Conservation (phyloP, 2,888 invertebrate genomes). For the Erebia epiphron region DNA sequence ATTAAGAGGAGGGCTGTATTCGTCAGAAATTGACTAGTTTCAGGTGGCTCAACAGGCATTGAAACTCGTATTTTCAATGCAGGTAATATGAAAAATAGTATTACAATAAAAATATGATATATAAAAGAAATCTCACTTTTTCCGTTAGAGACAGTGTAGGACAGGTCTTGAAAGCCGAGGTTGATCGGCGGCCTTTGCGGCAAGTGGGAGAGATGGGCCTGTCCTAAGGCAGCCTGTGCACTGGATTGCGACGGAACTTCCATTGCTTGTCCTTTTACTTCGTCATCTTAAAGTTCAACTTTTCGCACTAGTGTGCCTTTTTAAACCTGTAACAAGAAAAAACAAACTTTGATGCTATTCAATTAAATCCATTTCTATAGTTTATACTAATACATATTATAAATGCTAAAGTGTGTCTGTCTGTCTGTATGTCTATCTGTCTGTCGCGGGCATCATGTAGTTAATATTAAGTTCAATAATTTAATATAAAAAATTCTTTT, state of each 20-base stretch:
- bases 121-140: conserved; percentile 61
- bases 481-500: too few relatives aligned
- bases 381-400: too few relatives aligned
- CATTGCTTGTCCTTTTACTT: conserved; percentile 26
- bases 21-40: too few relatives aligned
- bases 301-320: not conserved
- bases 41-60: too few relatives aligned
- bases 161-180: conserved; percentile 92
- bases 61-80: too few relatives aligned
- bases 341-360: not conserved
- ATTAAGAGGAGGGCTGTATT: too few relatives aligned
- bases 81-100: too few relatives aligned
- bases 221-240: conserved; percentile 48
- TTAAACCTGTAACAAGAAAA: not conserved
- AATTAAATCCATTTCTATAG: too few relatives aligned
- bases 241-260: conserved; percentile 13
- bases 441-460: too few relatives aligned
- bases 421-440: too few relatives aligned
- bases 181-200: conserved; percentile 88
- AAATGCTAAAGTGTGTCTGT: too few relatives aligned
- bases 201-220: conserved; percentile 81
- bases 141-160: conserved; percentile 90
- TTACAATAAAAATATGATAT: not conserved
- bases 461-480: too few relatives aligned
- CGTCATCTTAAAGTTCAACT: not conserved